Percentiles rank a stretch among this genome's conserved stretches.
Conservation (phyloP, 2,113 vertebrate species). For the Hymenochirus boettgeri region DNA sequence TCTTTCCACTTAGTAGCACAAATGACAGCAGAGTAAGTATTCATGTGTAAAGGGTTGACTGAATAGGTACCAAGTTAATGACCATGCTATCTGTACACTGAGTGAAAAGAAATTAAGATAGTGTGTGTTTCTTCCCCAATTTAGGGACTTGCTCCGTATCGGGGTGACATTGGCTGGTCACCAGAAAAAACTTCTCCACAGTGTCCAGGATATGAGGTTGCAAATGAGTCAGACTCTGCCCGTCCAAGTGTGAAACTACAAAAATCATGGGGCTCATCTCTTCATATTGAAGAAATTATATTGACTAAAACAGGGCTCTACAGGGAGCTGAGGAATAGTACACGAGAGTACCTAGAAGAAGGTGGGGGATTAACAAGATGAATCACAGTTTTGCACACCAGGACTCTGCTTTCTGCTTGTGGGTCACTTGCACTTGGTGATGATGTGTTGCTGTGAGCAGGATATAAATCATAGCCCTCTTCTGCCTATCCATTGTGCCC, state of each 20-base stretch:
- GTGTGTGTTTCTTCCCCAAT: not conserved
- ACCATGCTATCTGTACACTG: too few relatives aligned
- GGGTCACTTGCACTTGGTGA: constrained; percentile 17
- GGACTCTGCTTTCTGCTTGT: constrained; percentile 25
- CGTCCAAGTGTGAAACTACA: constrained; percentile 87
- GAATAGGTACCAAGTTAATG: too few relatives aligned
- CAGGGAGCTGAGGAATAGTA: constrained; percentile 23
- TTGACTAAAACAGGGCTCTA: constrained; percentile 27
- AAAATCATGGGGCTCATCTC: constrained; percentile 33
- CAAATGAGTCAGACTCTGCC: constrained; percentile 99
- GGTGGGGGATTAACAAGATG: constrained; percentile 20
- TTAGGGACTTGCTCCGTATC: constrained; percentile 93
- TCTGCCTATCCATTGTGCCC: not conserved
- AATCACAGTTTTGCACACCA: constrained; percentile 33
- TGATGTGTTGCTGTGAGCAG: constrained; percentile 25
- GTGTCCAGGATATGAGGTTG: constrained; percentile 98
- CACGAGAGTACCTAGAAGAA: constrained; percentile 5
- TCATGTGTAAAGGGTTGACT: too few relatives aligned
- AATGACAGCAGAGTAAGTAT: constrained; percentile 98
- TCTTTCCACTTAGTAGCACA: constrained; percentile 97
- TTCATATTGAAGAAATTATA: constrained; percentile 42
- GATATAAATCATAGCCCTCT: not conserved
- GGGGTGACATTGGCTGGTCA: constrained; percentile 96
- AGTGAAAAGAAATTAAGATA: not conserved
- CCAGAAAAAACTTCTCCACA: constrained; percentile 98